phyloP scores from a whole-genome alignment of 1,140 invertebrate genomes.

The Conopomorpha cramerella region DNA sequence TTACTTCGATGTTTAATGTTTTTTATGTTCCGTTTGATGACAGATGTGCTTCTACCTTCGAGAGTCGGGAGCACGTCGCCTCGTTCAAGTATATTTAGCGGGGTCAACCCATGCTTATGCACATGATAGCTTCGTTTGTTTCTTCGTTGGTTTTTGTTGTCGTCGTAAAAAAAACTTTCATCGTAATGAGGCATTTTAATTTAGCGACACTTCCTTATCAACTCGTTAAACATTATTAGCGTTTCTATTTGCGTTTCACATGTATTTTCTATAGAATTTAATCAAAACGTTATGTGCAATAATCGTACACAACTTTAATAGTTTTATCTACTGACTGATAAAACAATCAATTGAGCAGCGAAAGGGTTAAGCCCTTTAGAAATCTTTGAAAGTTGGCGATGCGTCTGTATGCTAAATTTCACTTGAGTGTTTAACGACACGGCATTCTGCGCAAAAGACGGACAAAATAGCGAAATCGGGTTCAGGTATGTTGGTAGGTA shows the following conservation, averaged over 20 bases:
- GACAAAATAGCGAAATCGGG: no score
- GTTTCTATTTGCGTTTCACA: no score
- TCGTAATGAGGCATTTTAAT: constrained; percentile 57
- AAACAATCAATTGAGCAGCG: no score
- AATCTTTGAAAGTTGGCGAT: constrained; percentile 36
- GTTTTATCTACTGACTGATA: no score
- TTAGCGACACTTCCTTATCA: no score
- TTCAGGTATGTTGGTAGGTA: neutral
- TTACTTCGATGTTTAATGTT: constrained; percentile 41
- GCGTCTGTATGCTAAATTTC: constrained; percentile 8
- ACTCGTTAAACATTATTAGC: no score
- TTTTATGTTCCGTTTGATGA: constrained; percentile 46
- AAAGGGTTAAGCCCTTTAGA: constrained; percentile 41
- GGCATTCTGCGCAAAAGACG: no score
- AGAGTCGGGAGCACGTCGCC: constrained; percentile 29
- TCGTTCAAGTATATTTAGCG: constrained; percentile 22
- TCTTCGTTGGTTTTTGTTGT: constrained; percentile 51
- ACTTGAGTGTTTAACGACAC: neutral
- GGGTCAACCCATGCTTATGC: constrained; percentile 46
- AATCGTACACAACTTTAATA: no score
- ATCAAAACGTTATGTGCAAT: no score
- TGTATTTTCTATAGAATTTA: no score
- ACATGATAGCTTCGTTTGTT: constrained; percentile 58
- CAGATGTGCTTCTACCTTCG: constrained; percentile 37
- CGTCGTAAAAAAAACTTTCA: constrained; percentile 55